A percentile compares a stretch with the other conserved stretches of the same genome.
phyloP scores from a whole-genome alignment of 2,888 invertebrate species.

The Mesorhabditis spiculigera region DNA sequence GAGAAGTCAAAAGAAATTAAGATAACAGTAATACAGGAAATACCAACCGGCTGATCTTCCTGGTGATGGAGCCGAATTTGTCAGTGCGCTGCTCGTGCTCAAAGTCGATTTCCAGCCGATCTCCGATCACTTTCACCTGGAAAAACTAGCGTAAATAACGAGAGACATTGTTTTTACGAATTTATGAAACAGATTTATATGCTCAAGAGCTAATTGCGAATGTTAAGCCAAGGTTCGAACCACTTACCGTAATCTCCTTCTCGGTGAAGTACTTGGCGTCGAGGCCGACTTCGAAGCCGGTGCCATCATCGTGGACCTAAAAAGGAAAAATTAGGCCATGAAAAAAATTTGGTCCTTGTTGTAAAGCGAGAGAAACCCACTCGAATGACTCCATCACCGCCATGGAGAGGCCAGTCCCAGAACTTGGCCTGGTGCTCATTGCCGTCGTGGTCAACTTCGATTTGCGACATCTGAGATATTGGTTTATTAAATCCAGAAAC shows the following conservation, averaged over 20 bases:
- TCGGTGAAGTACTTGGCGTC: constrained; percentile 6
- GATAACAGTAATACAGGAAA: too few relatives aligned
- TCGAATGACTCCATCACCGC: neutral
- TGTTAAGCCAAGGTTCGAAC: too few relatives aligned
- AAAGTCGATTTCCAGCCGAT: neutral
- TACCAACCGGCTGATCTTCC: neutral
- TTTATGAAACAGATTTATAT: too few relatives aligned
- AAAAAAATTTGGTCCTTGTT: too few relatives aligned
- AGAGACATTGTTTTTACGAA: too few relatives aligned
- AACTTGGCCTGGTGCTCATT: neutral
- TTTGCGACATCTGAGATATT: constrained; percentile 3
- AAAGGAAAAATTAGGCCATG: too few relatives aligned
- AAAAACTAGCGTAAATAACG: too few relatives aligned
- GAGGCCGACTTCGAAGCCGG: neutral
- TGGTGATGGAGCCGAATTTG: neutral
- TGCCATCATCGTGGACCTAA: constrained; percentile 2
- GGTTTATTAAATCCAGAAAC: too few relatives aligned
- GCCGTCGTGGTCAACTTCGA: neutral
- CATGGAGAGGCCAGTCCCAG: neutral
- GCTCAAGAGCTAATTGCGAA: too few relatives aligned
- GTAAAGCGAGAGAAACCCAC: too few relatives aligned
- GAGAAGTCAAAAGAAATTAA: neutral
- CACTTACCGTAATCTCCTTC: constrained; percentile 3
- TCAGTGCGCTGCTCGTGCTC: neutral
- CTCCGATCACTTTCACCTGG: neutral